A percentile compares a stretch with the other conserved stretches of the same genome.
These are phyloP conservation scores for Chlorops oryzae DNA, from an alignment of 1,140 invertebrate genomes.

Conservation along the genomic window DNA sequence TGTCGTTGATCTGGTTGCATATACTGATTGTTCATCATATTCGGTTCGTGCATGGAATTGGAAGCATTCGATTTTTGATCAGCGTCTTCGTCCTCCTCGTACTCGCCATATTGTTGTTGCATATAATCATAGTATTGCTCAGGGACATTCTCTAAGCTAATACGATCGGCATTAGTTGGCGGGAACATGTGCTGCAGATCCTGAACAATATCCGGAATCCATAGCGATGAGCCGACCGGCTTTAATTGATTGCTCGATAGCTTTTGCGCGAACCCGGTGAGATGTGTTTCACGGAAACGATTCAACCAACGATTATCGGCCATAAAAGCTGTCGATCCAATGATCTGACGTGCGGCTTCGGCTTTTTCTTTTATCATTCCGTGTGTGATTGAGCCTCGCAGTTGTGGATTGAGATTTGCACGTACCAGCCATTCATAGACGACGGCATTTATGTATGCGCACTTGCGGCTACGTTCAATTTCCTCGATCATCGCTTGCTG, in stretches of 20 bases:
- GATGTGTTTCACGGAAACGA: slow-evolving; percentile 39
- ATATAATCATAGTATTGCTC: slow-evolving; percentile 42
- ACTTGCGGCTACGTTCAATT: slow-evolving; percentile 37
- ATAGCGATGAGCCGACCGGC: slow-evolving; percentile 33
- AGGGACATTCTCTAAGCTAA: slow-evolving; percentile 41
- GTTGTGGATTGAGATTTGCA: slow-evolving; percentile 40
- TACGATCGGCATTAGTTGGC: slow-evolving; percentile 36
- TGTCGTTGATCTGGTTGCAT: neutral
- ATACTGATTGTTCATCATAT: no score
- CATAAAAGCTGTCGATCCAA: slow-evolving; percentile 36
- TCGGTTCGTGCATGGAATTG: no score
- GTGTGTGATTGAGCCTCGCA: slow-evolving; percentile 41
- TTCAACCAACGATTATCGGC: slow-evolving; percentile 45
- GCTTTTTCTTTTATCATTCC: slow-evolving; percentile 46
- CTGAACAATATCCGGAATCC: slow-evolving; percentile 42
- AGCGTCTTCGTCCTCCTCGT: slow-evolving; percentile 32
- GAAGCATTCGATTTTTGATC: slow-evolving; percentile 16
- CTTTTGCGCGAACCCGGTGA: slow-evolving; percentile 41
- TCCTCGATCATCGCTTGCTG: slow-evolving; percentile 42
- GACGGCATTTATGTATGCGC: slow-evolving; percentile 42
- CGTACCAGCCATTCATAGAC: slow-evolving; percentile 43
- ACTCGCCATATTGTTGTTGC: slow-evolving; percentile 43
- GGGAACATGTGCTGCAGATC: slow-evolving; percentile 38
- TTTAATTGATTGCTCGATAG: slow-evolving; percentile 38
- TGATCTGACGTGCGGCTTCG: slow-evolving; percentile 33